Evolutionary conservation across 2,113 vertebrate genomes (phyloP), one percentile per base, ranked within the genome.

Genomic region (Prunella himalayana): DNA sequence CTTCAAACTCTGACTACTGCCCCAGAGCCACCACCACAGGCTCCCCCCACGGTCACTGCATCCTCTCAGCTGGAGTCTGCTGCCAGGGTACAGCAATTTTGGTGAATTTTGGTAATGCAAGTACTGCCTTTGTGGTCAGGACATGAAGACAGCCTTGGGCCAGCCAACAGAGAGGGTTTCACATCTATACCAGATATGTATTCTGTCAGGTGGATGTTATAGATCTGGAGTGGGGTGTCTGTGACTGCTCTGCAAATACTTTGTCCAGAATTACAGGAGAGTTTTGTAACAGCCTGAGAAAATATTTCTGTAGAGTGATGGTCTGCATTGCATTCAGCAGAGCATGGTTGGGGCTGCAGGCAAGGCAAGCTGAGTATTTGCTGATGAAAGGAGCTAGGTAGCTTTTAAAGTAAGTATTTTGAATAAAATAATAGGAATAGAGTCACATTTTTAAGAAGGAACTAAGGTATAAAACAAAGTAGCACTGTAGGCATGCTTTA

Each of bases 21-120:
- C 24, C 31, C 35, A 71, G 35, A 84, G 23, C 15, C 17, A 59
- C 19, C 24, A 41, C 1, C 1, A 1, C 13, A 4, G 1, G 11
- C 19, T 76, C 4, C 10, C 10, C 12, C 11, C 4, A 45, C 5
- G 3, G 11, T 11, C 17, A 70, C 78, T 44, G 37, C 31, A 63
- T 7, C 59, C 49, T 77, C 78, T 47, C 44, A 45, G 44, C 14
- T 77, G 30, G 22, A 65, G 39, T 47, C 49, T 42, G 24, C 13
- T 71, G 22, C 41, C 51, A 22, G 31, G 23, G 6, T 39, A 51
- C 8, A 86, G 30, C 19, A 86, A 3, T 37, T 37, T 37, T 9
- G 31, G 61, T 33, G 47, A 76, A 50, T 53, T 76, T 63, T 83
- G 57, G 42, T 13, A 63, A 27, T 21, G 10, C 2, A 2, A 61